These are phyloP conservation scores for Nephotettix cincticeps DNA, from an alignment of 1,140 invertebrate species.

Conservation along the genomic window DNA sequence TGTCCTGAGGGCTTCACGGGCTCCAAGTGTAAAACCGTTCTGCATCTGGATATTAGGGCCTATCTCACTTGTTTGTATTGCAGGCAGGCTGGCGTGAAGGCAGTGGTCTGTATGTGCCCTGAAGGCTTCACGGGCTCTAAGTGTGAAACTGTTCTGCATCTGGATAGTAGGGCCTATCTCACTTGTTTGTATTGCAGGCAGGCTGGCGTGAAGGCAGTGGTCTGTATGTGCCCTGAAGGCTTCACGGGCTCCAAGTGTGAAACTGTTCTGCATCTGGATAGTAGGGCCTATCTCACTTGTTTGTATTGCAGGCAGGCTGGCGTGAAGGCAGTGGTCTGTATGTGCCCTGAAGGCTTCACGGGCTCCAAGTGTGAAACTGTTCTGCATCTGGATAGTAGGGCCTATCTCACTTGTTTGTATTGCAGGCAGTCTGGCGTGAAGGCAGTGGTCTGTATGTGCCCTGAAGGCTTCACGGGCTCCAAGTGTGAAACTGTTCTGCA, in stretches of 20 bases:
- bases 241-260: conserved; percentile 68
- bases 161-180: too few relatives aligned
- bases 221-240: conserved; percentile 61
- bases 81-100: conserved; percentile 70
- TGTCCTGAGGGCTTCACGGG: conserved; percentile 64
- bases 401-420: too few relatives aligned
- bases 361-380: conserved; percentile 68
- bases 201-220: conserved; percentile 66
- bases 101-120: conserved; percentile 65
- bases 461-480: conserved; percentile 61
- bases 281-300: too few relatives aligned
- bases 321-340: conserved; percentile 64
- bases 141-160: too few relatives aligned
- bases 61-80: too few relatives aligned
- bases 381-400: too few relatives aligned
- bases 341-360: conserved; percentile 61
- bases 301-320: conserved; percentile 68
- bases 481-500: too few relatives aligned
- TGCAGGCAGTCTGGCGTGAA: conserved; percentile 69
- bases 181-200: conserved; percentile 66
- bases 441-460: conserved; percentile 65
- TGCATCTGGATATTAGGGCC: too few relatives aligned
- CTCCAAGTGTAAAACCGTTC: conserved; percentile 65
- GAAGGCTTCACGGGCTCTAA: conserved; percentile 62
- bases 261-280: too few relatives aligned